Conservation (phyloP, 2,113 vertebrate genomes). For the Oriolus oriolus region DNA sequence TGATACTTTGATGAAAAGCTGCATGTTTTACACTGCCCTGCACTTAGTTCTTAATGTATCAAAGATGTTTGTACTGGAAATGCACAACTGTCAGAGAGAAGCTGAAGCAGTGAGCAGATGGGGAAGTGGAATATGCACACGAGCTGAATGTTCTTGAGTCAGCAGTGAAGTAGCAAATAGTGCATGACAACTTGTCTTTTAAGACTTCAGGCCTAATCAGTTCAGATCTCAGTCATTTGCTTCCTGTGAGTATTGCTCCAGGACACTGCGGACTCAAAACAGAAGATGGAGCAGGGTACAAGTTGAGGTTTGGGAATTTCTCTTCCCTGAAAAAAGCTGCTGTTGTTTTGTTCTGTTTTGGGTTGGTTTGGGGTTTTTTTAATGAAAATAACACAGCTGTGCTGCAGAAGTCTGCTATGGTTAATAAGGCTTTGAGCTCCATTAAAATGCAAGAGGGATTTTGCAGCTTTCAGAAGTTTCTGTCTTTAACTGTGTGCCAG, state of each 20-base stretch:
- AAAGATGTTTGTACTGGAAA: slow-evolving; percentile 7
- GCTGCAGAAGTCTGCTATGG: background rate
- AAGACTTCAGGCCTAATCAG: background rate
- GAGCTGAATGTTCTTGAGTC: background rate
- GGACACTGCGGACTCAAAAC: background rate
- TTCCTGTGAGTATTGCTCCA: background rate
- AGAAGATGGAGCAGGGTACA: background rate
- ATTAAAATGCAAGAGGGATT: background rate
- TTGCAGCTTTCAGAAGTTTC: background rate
- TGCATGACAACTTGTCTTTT: slow-evolving; percentile 11
- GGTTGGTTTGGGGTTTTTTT: background rate
- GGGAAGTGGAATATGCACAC: background rate
- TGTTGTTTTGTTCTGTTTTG: background rate
- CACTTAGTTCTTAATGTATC: background rate
- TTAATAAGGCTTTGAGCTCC: background rate
- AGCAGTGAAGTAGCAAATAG: slow-evolving; percentile 5
- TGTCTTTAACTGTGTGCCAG: background rate
- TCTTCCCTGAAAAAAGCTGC: background rate
- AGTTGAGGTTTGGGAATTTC: background rate
- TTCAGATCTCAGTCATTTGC: background rate
- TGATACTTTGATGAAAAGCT: slow-evolving; percentile 13
- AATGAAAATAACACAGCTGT: background rate
- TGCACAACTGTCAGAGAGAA: background rate
- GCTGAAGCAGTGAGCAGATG: background rate
- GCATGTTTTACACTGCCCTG: background rate